Base-by-base conservation (phyloP, 2,797 vertebrate genomes). In the Apogon hyalosoma region DNA sequence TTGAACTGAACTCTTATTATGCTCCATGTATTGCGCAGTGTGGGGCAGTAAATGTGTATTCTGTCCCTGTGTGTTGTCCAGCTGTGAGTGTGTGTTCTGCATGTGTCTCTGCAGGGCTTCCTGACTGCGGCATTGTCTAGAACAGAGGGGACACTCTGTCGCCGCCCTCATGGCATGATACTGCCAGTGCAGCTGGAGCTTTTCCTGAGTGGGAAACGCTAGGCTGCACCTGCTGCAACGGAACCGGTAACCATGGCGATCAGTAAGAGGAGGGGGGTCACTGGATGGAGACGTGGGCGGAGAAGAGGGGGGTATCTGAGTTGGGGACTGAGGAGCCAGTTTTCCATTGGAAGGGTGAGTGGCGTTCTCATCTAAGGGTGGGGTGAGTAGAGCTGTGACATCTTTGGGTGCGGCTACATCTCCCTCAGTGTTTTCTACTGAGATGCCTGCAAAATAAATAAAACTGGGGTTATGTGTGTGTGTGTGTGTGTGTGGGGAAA, bases 171-270 rank as follows among this genome's bases (percentile, higher is more conserved):
- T 99, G 89, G 96, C 97, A 0, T 99, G 98, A 93, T 99, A 99
- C 84, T 99, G 98, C 51, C 97, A 99, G 78, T 99, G 98, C 70
- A 97, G 93, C 88, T 98, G 96, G 65, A 99, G 95, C 83, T 99
- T 99, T 87, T 99, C 97, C 11, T 97, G 92, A 45, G 98, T 99
- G 85, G 98, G 98, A 91, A 99, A 99, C 0, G 98, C 98, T 83
- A 99, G 93, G 89, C 98, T 99, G 92, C 98, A 99, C 92, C 98
- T 98, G 90, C 96, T 98, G 76, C 98, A 99, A 79, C 98, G 96
- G 86, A 99, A 99, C 76, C 97, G 96, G 94, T 99, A 99, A 91
- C 98, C 97, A 18, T 99, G 98, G 64, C 97, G 96, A 88, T 99
- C 98, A 0, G 97, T 98, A 19, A 0, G 95, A 91, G 81, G 96